Base-by-base conservation (phyloP, 2,113 vertebrate genomes). In the Sisor rabdophorus region DNA sequence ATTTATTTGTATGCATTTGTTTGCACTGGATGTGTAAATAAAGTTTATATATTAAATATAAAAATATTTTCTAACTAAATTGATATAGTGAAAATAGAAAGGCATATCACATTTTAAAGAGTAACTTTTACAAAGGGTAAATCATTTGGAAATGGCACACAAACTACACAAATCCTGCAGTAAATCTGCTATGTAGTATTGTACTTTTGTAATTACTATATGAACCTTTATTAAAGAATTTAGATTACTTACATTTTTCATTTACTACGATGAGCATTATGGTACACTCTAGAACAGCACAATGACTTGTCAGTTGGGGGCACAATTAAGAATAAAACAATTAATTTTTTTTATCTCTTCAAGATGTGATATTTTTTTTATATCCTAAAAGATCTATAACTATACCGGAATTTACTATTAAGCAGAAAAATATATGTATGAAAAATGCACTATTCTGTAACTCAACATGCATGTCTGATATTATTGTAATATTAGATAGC, bases 1-100 rank as follows among this genome's bases (percentile, higher is more conserved):
- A 85, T 65, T 85, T 85, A 85, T 84, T 83, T 79, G 79, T 61
- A 48, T 47, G 44, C 20, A 64, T 48, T 19, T 65, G 71, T 83
- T 81, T 78, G 80, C 77, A 83, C 0, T 20, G 4, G 4, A 17
- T 40, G 7, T 53, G 61, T 2, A 1, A 73, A 78, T 76, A 76
- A 68, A 68, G 11, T 19, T 55, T 1, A 63, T 48, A 16, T 61
- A 32, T 59, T 69, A 36, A 36, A 36, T 24, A 2, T 17, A 69
- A 30, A 28, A 59, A 28, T 40, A 19, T 44, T 24, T 0, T 50
- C 30, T 13, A 24, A 67, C 22, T 16, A 7, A 67, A 24, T 47
- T 12, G 8, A 47, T 16, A 50, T 19, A 26, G 47, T 26, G 15
- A 11, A 68, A 48, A 26, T 12, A 24, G 11, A 9, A 75, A 24